Evolutionary conservation across 2,113 vertebrate species (phyloP).

Genomic region (Boleophthalmus pectinirostris): DNA sequence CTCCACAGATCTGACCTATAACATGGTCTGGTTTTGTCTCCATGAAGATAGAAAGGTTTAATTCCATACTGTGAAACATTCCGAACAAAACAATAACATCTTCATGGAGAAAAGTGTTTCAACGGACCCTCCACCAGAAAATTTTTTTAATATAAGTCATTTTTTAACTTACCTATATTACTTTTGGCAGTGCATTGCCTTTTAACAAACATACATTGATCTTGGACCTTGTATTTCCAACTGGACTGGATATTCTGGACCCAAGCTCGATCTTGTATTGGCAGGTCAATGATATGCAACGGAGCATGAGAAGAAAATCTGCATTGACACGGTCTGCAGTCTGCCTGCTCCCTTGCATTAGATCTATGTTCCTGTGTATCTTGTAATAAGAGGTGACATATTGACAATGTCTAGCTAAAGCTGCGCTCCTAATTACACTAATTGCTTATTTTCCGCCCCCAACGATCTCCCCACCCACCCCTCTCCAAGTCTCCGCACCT

Average conservation of each 20-base stretch:
- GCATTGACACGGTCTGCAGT: conserved; percentile 71
- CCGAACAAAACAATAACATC: no score
- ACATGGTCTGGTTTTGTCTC: no score
- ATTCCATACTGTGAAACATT: no score
- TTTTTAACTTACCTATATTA: no score
- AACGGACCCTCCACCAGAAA: no score
- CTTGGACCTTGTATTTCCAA: conserved; percentile 21
- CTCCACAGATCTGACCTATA: no score
- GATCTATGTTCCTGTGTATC: conserved; percentile 68
- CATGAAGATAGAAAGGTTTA: no score
- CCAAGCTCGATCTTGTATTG: conserved; percentile 59
- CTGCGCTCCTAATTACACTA: conserved; percentile 78
- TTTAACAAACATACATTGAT: conserved; percentile 19
- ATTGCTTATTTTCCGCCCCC: conserved; percentile 70
- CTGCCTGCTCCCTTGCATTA: conserved; percentile 73
- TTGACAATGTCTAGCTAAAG: conserved; percentile 78
- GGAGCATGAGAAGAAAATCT: conserved; percentile 64
- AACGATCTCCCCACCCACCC: conserved; percentile 22
- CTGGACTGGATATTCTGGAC: conserved; percentile 55
- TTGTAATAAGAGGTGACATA: conserved; percentile 80
- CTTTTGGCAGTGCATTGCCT: no score
- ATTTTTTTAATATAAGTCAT: no score
- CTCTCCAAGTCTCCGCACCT: conserved; percentile 26
- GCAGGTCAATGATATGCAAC: conserved; percentile 67
- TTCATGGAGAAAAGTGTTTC: no score